phyloP scores from a whole-genome alignment of 2,797 vertebrate species.

The Anguilla obscura region DNA sequence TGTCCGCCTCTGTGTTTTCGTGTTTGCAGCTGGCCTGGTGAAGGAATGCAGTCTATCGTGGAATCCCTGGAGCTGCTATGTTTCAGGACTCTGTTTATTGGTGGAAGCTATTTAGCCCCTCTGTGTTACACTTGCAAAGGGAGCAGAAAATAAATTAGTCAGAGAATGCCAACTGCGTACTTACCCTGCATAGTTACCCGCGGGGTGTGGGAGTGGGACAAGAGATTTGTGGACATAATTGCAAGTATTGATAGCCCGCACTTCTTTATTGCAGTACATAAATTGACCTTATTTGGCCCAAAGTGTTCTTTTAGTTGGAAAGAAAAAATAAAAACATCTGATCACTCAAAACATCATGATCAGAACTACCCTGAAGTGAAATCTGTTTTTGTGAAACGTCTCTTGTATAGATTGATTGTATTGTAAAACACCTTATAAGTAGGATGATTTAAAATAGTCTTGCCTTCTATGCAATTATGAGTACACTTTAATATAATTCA shows the following conservation, averaged over 20 bases:
- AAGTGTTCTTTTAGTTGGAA: background rate
- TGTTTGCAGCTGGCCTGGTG: background rate
- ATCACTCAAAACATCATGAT: background rate
- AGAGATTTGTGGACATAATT: background rate
- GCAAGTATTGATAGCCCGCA: background rate
- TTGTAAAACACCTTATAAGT: background rate
- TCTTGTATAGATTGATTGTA: background rate
- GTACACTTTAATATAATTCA: background rate
- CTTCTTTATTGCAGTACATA: background rate
- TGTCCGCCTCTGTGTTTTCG: background rate
- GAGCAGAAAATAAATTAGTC: slow-evolving; percentile 36
- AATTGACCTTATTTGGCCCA: background rate
- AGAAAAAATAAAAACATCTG: background rate
- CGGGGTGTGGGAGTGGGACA: background rate
- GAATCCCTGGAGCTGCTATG: background rate
- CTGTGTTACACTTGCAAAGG: slow-evolving; percentile 33
- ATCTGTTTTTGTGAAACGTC: background rate
- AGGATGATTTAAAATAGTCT: background rate
- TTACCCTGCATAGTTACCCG: slow-evolving; percentile 31
- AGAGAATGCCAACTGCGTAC: slow-evolving; percentile 35
- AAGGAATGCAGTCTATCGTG: background rate
- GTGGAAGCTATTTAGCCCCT: slow-evolving; percentile 37
- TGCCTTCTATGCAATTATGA: background rate
- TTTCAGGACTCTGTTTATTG: slow-evolving; percentile 35
- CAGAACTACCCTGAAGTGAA: background rate